These are phyloP conservation scores for Odocoileus virginianus DNA, from an alignment of 2,113 vertebrate genomes.

Conservation along the genomic window DNA sequence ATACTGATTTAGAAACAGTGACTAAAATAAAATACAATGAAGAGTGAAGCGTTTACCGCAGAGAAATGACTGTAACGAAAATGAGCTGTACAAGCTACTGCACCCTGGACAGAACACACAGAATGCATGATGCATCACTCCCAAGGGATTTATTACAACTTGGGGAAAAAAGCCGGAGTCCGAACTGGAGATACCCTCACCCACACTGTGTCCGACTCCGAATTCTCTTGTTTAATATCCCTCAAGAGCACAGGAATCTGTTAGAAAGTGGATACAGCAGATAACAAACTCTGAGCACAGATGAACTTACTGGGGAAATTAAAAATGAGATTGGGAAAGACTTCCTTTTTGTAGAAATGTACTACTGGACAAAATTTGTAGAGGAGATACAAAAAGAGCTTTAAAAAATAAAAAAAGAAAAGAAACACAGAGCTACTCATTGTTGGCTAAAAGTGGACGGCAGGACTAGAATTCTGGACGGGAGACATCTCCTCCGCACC, in stretches of 20 bases:
- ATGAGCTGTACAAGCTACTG: background rate
- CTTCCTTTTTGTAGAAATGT: background rate
- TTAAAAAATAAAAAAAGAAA: background rate
- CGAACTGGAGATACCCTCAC: background rate
- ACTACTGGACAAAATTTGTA: background rate
- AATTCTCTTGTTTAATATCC: background rate
- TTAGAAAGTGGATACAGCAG: background rate
- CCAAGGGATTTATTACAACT: background rate
- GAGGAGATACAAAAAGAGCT: background rate
- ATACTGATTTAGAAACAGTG: background rate
- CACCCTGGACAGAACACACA: background rate
- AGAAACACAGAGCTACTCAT: background rate
- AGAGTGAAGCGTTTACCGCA: background rate
- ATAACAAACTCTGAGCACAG: background rate
- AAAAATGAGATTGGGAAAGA: background rate
- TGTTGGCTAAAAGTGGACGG: background rate
- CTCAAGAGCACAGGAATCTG: background rate
- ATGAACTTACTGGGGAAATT: background rate
- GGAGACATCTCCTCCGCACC: background rate
- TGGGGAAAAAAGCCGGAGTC: background rate
- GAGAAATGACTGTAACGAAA: background rate
- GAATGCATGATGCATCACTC: background rate
- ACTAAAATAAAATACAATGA: background rate
- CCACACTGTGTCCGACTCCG: constrained; percentile 5
- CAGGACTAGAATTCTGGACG: background rate